These are phyloP conservation scores for Caenorhabditis briggsae DNA, from an alignment of 1,140 invertebrate genomes.

Conservation along the genomic window DNA sequence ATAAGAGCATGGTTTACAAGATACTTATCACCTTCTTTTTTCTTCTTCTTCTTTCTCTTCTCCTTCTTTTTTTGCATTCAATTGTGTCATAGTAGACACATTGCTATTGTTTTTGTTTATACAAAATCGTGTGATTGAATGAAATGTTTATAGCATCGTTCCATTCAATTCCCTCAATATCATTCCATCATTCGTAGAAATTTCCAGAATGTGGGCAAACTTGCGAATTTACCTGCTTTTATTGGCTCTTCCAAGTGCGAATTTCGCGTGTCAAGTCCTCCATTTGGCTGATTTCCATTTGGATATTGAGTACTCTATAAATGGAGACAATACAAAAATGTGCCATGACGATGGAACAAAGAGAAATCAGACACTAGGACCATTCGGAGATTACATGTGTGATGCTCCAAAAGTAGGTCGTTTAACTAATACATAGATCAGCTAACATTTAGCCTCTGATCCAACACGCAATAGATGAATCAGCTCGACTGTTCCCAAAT, in stretches of 20 bases:
- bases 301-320: constrained; percentile 68
- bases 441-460: constrained; percentile 65
- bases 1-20: constrained; percentile 55
- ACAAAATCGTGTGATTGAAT: not conserved
- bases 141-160: constrained; percentile 26
- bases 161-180: not conserved
- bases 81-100: not conserved
- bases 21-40: constrained; percentile 37
- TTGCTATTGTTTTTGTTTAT: constrained; percentile 35
- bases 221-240: constrained; percentile 23
- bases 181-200: not conserved
- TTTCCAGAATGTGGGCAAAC: constrained; percentile 26
- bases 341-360: constrained; percentile 63
- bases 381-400: constrained; percentile 71
- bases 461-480: constrained; percentile 65
- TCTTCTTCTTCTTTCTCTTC: not conserved
- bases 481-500: constrained; percentile 63
- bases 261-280: constrained; percentile 62
- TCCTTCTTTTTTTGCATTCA: not conserved
- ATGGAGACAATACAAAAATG: constrained; percentile 65
- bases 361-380: constrained; percentile 59
- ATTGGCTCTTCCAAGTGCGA: not conserved
- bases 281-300: constrained; percentile 74
- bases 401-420: constrained; percentile 69
- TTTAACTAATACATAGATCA: not conserved